Evolutionary conservation across 2,888 invertebrate species (phyloP).

Genomic region (Stegophylla sp.): DNA sequence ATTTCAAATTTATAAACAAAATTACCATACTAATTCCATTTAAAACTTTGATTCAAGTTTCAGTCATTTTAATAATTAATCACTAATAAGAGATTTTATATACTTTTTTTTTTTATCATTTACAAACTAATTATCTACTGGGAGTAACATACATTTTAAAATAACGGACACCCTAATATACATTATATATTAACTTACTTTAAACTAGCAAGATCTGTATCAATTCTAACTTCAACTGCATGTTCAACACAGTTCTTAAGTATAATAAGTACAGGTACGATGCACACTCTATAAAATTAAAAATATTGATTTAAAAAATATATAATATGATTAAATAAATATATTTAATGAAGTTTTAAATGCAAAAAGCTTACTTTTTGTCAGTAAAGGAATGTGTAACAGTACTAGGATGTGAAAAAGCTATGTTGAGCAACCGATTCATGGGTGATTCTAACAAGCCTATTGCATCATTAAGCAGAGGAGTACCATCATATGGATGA

Average conservation of each 20-base stretch:
- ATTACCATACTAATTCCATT: too few relatives aligned
- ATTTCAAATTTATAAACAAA: too few relatives aligned
- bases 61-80: too few relatives aligned
- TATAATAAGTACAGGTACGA: slow-evolving; percentile 73
- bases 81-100: too few relatives aligned
- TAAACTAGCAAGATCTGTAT: slow-evolving; percentile 71
- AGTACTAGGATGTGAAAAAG: slow-evolving; percentile 49
- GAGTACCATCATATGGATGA: slow-evolving; percentile 54
- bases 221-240: slow-evolving; percentile 70
- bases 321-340: background rate
- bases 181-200: slow-evolving; percentile 63
- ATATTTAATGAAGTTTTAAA: background rate
- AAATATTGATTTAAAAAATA: background rate
- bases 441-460: slow-evolving; percentile 53
- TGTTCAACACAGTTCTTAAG: slow-evolving; percentile 74
- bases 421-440: slow-evolving; percentile 50
- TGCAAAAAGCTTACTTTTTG: slow-evolving; percentile 47
- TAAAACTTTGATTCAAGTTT: too few relatives aligned
- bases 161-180: too few relatives aligned
- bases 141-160: too few relatives aligned
- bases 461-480: slow-evolving; percentile 27
- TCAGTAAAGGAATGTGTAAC: slow-evolving; percentile 50
- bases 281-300: slow-evolving; percentile 67
- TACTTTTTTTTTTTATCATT: too few relatives aligned
- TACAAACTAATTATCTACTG: too few relatives aligned